Conservation (phyloP, 2,797 vertebrate genomes). For the Leptatherina wallacei region DNA sequence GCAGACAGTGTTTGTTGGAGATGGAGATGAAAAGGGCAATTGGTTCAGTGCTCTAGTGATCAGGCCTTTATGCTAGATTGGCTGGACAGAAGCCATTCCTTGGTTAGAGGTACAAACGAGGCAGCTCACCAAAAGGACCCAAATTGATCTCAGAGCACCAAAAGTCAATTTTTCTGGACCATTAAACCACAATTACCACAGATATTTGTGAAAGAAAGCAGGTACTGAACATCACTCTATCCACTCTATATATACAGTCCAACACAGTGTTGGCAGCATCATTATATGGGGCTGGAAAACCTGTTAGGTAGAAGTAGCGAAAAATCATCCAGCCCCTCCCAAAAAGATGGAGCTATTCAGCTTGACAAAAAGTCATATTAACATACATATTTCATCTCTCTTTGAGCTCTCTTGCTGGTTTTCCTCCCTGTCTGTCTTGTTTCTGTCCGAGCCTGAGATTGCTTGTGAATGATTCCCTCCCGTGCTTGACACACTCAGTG, state of each 20-base stretch:
- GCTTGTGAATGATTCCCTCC: slow-evolving; percentile 57
- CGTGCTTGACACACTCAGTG: slow-evolving; percentile 60
- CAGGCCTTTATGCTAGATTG: neutral
- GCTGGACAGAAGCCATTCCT: neutral
- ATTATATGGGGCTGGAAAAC: neutral
- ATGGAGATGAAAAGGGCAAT: too few relatives aligned
- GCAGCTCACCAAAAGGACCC: neutral
- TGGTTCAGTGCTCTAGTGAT: neutral
- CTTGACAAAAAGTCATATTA: slow-evolving; percentile 52
- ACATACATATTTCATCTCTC: slow-evolving; percentile 57
- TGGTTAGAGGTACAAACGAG: neutral
- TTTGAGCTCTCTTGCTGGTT: slow-evolving; percentile 30
- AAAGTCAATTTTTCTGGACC: neutral
- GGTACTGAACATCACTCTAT: too few relatives aligned
- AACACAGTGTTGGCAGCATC: neutral
- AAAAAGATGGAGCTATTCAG: slow-evolving; percentile 36
- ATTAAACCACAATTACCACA: neutral
- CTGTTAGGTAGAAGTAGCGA: neutral
- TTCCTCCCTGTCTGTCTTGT: slow-evolving; percentile 39
- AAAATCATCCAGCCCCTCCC: neutral
- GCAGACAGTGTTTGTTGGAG: too few relatives aligned
- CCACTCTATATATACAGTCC: neutral
- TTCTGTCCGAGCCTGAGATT: slow-evolving; percentile 41
- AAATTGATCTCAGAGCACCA: neutral
- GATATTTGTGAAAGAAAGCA: neutral